Evolutionary conservation across 1,140 invertebrate species (phyloP).

Genomic region (Lordiphosa mommai): DNA sequence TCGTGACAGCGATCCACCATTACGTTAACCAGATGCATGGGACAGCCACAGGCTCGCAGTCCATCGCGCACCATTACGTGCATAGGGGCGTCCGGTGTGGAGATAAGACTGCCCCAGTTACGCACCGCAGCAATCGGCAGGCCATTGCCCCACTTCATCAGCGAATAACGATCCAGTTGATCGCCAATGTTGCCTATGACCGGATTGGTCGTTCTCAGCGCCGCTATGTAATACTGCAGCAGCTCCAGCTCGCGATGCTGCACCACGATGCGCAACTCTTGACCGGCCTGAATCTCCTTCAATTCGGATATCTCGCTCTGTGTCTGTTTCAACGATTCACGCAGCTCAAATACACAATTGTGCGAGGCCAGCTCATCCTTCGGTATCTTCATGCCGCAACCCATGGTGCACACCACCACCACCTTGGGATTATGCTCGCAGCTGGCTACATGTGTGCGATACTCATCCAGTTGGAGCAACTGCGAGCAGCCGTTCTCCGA

Average conservation of each 20-base stretch:
- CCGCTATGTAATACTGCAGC: conserved; percentile 46
- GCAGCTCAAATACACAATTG: conserved; percentile 45
- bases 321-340: conserved; percentile 18
- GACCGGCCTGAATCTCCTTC: conserved; percentile 3
- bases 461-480: conserved; percentile 33
- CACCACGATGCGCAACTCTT: conserved; percentile 17
- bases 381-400: conserved; percentile 48
- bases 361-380: conserved; percentile 47
- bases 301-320: conserved; percentile 15
- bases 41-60: conserved; percentile 33
- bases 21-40: conserved; percentile 41
- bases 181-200: conserved; percentile 46
- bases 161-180: conserved; percentile 38
- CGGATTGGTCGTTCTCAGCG: conserved; percentile 43
- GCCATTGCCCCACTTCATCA: conserved; percentile 45
- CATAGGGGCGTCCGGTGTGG: conserved; percentile 43
- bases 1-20: conserved; percentile 50
- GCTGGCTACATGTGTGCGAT: conserved; percentile 30
- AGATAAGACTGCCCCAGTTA: conserved; percentile 55
- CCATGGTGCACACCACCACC: conserved; percentile 32
- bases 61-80: conserved; percentile 35
- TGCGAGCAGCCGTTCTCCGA: conserved; percentile 25
- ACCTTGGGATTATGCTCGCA: conserved; percentile 50
- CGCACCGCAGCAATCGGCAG: conserved; percentile 24
- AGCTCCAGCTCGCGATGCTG: conserved; percentile 52